These are phyloP conservation scores for Microctonus brassicae DNA, from an alignment of 2,888 invertebrate species.

Conservation along the genomic window DNA sequence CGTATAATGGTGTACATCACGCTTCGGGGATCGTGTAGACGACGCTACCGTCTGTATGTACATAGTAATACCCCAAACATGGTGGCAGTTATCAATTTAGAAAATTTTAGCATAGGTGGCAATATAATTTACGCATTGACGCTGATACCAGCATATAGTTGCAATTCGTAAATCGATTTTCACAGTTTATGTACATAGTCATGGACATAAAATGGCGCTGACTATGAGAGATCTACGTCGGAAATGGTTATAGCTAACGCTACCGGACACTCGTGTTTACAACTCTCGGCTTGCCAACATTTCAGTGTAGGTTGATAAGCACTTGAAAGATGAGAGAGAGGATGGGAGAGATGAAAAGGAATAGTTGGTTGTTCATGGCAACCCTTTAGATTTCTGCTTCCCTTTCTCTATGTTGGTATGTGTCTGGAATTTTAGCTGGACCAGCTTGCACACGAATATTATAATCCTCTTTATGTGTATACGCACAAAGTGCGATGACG, in stretches of 20 bases:
- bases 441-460: background rate
- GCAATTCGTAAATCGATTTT: constrained; percentile 1
- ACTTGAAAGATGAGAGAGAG: background rate
- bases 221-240: background rate
- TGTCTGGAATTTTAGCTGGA: background rate
- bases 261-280: constrained; percentile 5
- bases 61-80: background rate
- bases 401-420: background rate
- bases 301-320: background rate
- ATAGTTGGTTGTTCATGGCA: background rate
- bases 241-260: background rate
- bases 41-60: background rate
- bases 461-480: constrained; percentile 2
- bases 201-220: constrained; percentile 19
- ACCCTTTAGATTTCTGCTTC: background rate
- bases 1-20: constrained; percentile 57
- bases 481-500: background rate
- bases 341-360: background rate
- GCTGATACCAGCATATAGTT: background rate
- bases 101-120: constrained; percentile 26
- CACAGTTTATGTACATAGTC: background rate
- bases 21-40: constrained; percentile 20
- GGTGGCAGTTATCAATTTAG: constrained; percentile 25
- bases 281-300: constrained; percentile 5
- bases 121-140: constrained; percentile 27